phyloP scores from a whole-genome alignment of 2,113 vertebrate genomes.

The Coracopsis vasa region DNA sequence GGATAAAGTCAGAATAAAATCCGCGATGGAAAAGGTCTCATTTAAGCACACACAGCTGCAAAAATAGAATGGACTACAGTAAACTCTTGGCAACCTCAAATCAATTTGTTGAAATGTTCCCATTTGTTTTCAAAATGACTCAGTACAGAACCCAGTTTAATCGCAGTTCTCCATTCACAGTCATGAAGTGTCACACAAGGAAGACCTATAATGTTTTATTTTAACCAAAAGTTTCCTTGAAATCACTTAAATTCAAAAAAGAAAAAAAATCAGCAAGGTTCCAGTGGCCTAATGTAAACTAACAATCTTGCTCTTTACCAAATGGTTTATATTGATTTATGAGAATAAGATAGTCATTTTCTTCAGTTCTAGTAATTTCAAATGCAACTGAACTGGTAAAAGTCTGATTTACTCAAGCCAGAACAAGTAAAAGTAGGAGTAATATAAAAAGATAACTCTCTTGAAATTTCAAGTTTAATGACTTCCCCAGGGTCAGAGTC shows the following conservation, averaged over 20 bases:
- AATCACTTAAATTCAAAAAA: neutral
- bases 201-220: neutral
- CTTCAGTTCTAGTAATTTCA: neutral
- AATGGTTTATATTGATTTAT: neutral
- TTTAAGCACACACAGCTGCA: neutral
- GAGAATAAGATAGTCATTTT: neutral
- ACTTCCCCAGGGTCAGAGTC: neutral
- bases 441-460: neutral
- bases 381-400: neutral
- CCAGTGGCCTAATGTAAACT: neutral
- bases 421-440: neutral
- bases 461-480: neutral
- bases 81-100: neutral
- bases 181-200: neutral
- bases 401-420: neutral
- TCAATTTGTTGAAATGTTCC: neutral
- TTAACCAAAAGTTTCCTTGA: neutral
- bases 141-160: neutral
- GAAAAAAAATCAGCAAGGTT: neutral
- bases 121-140: neutral
- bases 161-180: neutral
- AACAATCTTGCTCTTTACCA: neutral
- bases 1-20: constrained; percentile 21
- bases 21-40: neutral
- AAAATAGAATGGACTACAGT: neutral